Evolutionary conservation across 2,113 vertebrate species (phyloP), one percentile per base, ranked within the genome.

Genomic region (Syrmaticus mikado): DNA sequence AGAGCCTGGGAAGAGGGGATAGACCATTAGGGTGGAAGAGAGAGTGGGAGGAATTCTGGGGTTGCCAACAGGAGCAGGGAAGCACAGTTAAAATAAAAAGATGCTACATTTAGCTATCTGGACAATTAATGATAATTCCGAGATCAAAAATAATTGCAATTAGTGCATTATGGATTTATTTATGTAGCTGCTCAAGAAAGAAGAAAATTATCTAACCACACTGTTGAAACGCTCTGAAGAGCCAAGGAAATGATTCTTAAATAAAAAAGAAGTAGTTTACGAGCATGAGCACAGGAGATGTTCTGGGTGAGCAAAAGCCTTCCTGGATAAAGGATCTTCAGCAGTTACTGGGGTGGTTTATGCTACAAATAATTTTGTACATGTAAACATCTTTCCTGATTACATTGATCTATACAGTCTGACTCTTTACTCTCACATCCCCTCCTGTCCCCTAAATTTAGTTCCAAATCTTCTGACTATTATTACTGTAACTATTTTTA

Each of bases 141-240:
- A 90, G 75, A 80, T 83, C 10, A 85, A 90, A 94, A 92, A 64
- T 83, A 93, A 92, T 78, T 83, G 68, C 46, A 96, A 95, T 96
- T 94, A 94, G 38, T 67, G 32, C 19, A 11, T 90, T 66, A 80
- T 50, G 30, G 34, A 85, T 85, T 80, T 91, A 91, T 90, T 96
- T 95, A 87, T 67, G 79, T 64, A 74, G 55, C 79, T 77, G 87
- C 90, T 91, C 93, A 95, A 92, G 82, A 91, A 93, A 96, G 90
- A 82, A 50, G 79, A 40, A 94, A 94, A 91, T 85, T 30, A 90
- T 58, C 72, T 28, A 55, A 6, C 19, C 36, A 36, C 82, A 48
- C 11, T 82, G 84, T n/a, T 68, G 19, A 76, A 91, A 45, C 25
- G 50, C 67, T 87, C 53, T 77, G 45, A 91, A 80, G 61, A 92